A percentile compares a stretch with the other conserved stretches of the same genome.
Evolutionary conservation across 2,888 invertebrate genomes (phyloP).

Genomic region (Gastracanthus pulcherrimus): DNA sequence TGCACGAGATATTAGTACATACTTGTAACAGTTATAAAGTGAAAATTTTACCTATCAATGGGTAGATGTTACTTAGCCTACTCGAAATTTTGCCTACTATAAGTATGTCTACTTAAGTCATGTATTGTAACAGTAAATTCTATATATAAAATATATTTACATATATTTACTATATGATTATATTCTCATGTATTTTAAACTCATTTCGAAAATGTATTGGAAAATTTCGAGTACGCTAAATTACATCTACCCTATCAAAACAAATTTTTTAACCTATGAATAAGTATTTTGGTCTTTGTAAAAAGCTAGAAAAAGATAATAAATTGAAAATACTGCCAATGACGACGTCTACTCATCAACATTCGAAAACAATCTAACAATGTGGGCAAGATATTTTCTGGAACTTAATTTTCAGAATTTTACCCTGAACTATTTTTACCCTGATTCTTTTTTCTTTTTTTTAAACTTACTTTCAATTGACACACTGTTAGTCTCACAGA

Average conservation of each 20-base stretch:
- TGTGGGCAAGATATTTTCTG: slow-evolving; percentile 59
- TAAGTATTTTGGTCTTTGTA: slow-evolving; percentile 24
- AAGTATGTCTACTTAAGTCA: too few species aligned
- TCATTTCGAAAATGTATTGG: too few species aligned
- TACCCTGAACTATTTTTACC: slow-evolving; percentile 50
- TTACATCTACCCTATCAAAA: slow-evolving; percentile 31
- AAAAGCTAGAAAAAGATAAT: slow-evolving; percentile 13
- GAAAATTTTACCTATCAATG: slow-evolving; percentile 21
- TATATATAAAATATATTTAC: too few species aligned
- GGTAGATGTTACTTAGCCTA: too few species aligned
- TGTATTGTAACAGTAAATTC: too few species aligned
- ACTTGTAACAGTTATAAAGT: slow-evolving; percentile 39
- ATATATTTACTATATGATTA: too few species aligned
- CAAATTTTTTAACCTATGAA: slow-evolving; percentile 9
- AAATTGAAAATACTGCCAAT: slow-evolving; percentile 41
- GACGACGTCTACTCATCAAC: slow-evolving; percentile 24
- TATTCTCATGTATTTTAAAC: too few species aligned
- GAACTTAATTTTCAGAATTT: slow-evolving; percentile 57
- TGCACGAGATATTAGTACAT: background rate
- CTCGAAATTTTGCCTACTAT: too few species aligned
- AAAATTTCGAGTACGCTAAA: too few species aligned
- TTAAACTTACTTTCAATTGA: slow-evolving; percentile 23
- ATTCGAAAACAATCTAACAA: slow-evolving; percentile 36
- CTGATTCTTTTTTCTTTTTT: too few species aligned
- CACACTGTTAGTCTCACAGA: slow-evolving; percentile 16